Evolutionary conservation across 1,140 invertebrate genomes (phyloP).

Genomic region (Akabosia matsudoensis): DNA sequence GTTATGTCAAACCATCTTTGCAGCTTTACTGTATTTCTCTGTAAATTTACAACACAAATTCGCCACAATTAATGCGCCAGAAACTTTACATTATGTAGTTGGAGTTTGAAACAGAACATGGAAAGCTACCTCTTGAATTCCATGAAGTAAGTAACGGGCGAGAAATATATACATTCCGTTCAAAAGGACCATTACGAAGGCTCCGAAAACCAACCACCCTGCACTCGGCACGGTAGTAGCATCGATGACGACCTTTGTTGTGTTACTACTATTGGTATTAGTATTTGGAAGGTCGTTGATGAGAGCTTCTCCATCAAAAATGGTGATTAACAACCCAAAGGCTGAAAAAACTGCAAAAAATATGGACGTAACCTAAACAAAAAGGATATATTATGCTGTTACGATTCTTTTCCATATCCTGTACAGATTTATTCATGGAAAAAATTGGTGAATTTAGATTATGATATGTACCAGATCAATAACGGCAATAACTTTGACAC

Average conservation of each 20-base stretch:
- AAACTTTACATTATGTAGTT: background rate
- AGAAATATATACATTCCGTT: background rate
- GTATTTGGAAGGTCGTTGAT: background rate
- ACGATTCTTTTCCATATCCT: too few relatives aligned
- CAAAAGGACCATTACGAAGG: background rate
- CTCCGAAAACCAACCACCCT: background rate
- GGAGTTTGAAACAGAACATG: background rate
- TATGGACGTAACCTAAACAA: background rate
- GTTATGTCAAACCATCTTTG: constrained; percentile 7
- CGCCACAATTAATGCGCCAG: background rate
- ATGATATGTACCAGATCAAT: background rate
- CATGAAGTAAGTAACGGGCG: background rate
- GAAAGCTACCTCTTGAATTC: background rate
- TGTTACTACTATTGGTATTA: background rate
- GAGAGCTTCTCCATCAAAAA: background rate
- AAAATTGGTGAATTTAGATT: too few relatives aligned
- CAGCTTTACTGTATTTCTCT: constrained; percentile 1
- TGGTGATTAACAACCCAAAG: background rate
- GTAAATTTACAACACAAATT: background rate
- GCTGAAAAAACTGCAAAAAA: background rate
- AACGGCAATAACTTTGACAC: constrained; percentile 1
- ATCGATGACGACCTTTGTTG: background rate
- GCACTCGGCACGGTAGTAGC: too few relatives aligned
- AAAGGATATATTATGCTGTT: background rate
- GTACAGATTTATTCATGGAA: background rate